Evolutionary conservation across 2,797 vertebrate genomes (phyloP), one percentile per base, ranked within the genome.

Genomic region (Pelobates cultripes): DNA sequence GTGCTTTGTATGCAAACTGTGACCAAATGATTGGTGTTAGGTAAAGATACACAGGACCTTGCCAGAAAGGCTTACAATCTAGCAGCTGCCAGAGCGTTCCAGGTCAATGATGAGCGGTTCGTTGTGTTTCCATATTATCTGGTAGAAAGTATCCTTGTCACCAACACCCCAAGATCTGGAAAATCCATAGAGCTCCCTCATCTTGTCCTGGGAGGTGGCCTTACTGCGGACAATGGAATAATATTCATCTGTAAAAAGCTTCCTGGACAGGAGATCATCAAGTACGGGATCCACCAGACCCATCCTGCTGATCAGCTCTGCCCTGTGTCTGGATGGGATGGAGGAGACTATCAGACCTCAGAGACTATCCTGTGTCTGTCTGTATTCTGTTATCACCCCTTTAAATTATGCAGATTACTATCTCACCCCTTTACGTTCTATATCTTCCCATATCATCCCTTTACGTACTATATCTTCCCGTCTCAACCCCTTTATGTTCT

Each of bases 101-200:
- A 78, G 69, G 70, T 42, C 3, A 17, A 13, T 71, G 55, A 78
- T 63, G n/a, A 78, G 55, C 8, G 53, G 68, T 0, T 4, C 6
- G 43, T 71, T 51, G 14, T 78, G 43, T 41, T 15, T n/a, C 42
- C 17, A 63, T 17, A 78, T 55, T 43, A 67, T 55, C 17, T 71
- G 0, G 47, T 71, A 70, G 12, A 78, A n/a, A 3, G 6, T 17
- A 10, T 64, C 45, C 55, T 79, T 79, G 43, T 66, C 70, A 5
- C 28, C 0, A 4, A 47, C 3, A 2, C 70, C 68, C 78, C 78
- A 79, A 4, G 70, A 51, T 4, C 8, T 14, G 13, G 71, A 13
- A 7, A 43, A 53, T 7, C 2, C 0, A 7, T 66, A 73, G 43
- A 79, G 78, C 45, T 17, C 45, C 13, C 78, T 64, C 78, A 79